Evolutionary conservation across 37 sponge, comb jelly and placozoan species (phyloP).

Genomic region (Geodia barretti): DNA sequence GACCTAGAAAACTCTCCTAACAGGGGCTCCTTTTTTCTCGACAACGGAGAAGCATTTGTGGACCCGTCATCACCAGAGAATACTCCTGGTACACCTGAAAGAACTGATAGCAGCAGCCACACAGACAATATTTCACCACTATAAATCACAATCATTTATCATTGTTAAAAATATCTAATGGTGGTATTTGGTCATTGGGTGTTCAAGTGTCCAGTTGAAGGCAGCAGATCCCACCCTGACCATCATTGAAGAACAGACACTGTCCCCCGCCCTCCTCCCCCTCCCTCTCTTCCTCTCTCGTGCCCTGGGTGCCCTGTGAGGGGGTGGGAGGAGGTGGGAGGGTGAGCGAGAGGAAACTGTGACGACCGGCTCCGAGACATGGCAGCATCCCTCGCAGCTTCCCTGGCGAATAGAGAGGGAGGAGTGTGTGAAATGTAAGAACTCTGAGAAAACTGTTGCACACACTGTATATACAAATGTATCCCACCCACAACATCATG

Average conservation of each 20-base stretch:
- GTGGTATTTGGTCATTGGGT: too few species aligned
- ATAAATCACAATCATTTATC: too few species aligned
- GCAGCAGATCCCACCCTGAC: slow-evolving; percentile 55
- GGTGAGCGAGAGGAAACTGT: slow-evolving; percentile 33
- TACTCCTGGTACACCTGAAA: too few species aligned
- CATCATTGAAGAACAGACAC: slow-evolving; percentile 57
- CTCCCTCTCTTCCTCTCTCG: not conserved
- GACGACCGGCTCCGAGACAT: slow-evolving; percentile 29
- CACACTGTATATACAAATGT: too few species aligned
- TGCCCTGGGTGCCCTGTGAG: not conserved
- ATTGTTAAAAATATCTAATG: too few species aligned
- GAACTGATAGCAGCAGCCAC: too few species aligned
- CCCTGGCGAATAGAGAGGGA: too few species aligned
- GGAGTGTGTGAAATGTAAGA: too few species aligned
- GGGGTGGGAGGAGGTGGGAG: not conserved
- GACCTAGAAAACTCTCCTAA: slow-evolving; percentile 70
- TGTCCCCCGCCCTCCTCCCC: slow-evolving; percentile 35
- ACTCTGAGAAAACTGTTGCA: too few species aligned
- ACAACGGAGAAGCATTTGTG: slow-evolving; percentile 62
- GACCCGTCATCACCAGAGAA: not conserved
- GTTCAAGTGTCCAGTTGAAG: too few species aligned
- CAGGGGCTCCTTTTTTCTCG: slow-evolving; percentile 26
- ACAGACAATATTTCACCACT: too few species aligned
- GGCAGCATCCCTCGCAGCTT: slow-evolving; percentile 47
- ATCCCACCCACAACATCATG: too few species aligned